These are phyloP conservation scores for Eucidaris tribuloides DNA, from an alignment of 35 echinoderm and acorn worm species.

Conservation along the genomic window DNA sequence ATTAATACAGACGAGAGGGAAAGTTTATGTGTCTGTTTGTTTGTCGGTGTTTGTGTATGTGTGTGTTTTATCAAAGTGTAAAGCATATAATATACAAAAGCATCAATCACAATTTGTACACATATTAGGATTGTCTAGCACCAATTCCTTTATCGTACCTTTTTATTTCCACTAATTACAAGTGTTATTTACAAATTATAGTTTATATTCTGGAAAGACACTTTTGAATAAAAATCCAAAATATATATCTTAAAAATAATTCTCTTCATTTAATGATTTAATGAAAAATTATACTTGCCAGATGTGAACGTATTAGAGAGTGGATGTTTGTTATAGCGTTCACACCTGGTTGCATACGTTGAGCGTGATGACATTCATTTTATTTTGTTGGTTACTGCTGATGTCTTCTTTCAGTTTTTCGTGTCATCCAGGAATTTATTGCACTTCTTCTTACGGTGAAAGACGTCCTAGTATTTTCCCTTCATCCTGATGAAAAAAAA, in stretches of 20 bases:
- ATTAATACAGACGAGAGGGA: background rate
- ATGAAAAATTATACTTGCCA: background rate
- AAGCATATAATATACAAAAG: background rate
- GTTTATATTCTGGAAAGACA: conserved; percentile 14
- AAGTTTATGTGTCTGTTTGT: too few species aligned
- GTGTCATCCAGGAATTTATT: background rate
- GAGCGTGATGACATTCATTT: too few species aligned
- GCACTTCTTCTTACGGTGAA: background rate
- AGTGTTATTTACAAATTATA: background rate
- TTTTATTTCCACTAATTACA: background rate
- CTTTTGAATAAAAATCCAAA: background rate
- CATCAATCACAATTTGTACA: conserved; percentile 27
- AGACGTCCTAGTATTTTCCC: conserved; percentile 2
- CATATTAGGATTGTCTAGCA: conserved; percentile 36
- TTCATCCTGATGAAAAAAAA: background rate
- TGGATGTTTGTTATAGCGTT: background rate
- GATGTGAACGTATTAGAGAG: background rate
- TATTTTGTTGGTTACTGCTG: too few species aligned
- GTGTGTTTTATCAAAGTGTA: too few species aligned
- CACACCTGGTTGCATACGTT: background rate
- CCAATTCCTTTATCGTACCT: background rate
- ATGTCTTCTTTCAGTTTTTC: background rate
- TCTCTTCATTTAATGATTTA: background rate
- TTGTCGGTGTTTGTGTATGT: too few species aligned
- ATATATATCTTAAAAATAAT: background rate